Evolutionary conservation across 2,113 vertebrate species (phyloP).

Genomic region (Andinoacara biseriatus): DNA sequence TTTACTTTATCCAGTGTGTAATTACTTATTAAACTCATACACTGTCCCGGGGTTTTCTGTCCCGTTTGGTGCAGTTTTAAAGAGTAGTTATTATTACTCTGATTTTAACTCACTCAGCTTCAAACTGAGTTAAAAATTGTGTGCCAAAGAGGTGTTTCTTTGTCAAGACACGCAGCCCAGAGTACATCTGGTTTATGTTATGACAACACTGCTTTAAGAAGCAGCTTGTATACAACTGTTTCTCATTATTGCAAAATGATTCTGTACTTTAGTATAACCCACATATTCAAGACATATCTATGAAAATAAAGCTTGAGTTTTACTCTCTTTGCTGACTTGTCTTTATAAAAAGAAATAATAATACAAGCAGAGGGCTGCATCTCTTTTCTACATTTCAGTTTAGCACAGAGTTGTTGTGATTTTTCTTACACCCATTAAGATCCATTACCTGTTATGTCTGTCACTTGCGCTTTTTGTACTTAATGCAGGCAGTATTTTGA

Average conservation of each 20-base stretch:
- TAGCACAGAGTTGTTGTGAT: neutral
- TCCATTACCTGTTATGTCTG: neutral
- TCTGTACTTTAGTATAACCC: conserved; percentile 12
- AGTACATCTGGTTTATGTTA: conserved; percentile 71
- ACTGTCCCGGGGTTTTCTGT: neutral
- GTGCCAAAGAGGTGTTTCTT: conserved; percentile 47
- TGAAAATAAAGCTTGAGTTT: neutral
- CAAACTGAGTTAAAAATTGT: neutral
- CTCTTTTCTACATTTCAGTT: neutral
- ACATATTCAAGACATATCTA: conserved; percentile 18
- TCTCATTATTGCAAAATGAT: conserved; percentile 47
- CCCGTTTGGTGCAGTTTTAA: neutral
- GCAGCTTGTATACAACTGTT: conserved; percentile 53
- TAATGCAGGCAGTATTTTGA: neutral
- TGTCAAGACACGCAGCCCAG: conserved; percentile 33
- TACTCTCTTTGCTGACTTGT: neutral
- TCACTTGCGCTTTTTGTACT: neutral
- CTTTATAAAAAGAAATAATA: neutral
- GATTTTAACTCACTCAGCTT: conserved; percentile 6
- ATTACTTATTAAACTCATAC: conserved; percentile 42
- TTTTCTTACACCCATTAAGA: neutral
- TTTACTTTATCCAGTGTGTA: conserved; percentile 49
- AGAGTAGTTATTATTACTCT: neutral
- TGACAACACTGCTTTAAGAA: conserved; percentile 57
- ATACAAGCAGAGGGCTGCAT: neutral